Evolutionary conservation across 2,797 vertebrate species (phyloP), one percentile per base, ranked within the genome.

Genomic region (Lates japonicus): DNA sequence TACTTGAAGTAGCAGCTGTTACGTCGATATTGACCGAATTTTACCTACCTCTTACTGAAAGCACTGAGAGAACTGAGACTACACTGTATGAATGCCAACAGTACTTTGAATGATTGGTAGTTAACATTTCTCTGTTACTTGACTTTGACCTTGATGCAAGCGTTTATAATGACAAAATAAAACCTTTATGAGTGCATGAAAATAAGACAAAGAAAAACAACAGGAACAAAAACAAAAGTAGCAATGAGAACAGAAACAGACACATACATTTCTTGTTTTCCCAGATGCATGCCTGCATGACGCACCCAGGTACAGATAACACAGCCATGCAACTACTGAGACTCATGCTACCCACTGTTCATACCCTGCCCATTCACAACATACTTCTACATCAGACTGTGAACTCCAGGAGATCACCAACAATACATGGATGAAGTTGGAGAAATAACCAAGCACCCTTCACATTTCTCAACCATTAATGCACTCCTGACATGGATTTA

Each of bases 321-420:
- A 77, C 42, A 74, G 69, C 33, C 46, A 80, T 87, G 84, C 76
- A 71, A 51, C 19, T 44, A 51, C 29, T 48, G 49, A 77, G 41
- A 73, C 33, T 31, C 39, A 70, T 74, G 64, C 57, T 35, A 63
- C 8, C 35, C n/a, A 63, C 22, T 51, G 22, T 51, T n/a, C 57
- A 74, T 60, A 51, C 13, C 10, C 20, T 46, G 39, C 33, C 16
- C 22, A 57, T 46, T 19, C 66, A 64, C 59, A 77, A 46, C 46
- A 41, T 42, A 67, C 54, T 33, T 68, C 29, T 20, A 35, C 19
- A 39, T 39, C 22, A 62, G 3, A 71, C 22, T 39, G 5, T 19
- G 31, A 78, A 20, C 16, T n/a, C 22, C 22, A 14, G 9, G 35
- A 60, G 17, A 44, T 58, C 11, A 41, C n/a, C 16, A 49, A 48